Evolutionary conservation across 2,113 vertebrate species (phyloP).

Genomic region (Oceanites oceanicus): DNA sequence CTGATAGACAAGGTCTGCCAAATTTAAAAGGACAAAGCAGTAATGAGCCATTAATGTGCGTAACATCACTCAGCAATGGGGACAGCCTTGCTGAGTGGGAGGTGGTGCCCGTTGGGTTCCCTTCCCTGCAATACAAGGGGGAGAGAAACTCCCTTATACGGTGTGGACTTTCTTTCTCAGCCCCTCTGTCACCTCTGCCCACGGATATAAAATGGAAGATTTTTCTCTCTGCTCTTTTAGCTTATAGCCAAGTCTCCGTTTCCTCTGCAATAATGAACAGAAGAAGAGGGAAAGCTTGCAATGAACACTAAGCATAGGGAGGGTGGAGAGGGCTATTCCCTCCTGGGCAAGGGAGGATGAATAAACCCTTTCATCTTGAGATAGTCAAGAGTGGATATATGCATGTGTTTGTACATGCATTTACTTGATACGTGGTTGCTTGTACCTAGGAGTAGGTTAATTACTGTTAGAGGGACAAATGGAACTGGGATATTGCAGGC

Average conservation of each 20-base stretch:
- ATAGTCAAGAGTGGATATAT: not conserved
- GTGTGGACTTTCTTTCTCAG: not conserved
- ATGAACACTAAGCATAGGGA: not conserved
- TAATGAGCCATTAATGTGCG: rapidly evolving
- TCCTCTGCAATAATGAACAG: not conserved
- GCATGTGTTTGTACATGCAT: not conserved
- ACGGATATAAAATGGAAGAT: not conserved
- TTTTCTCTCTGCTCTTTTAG: not conserved
- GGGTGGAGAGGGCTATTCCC: not conserved
- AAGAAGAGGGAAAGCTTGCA: not conserved
- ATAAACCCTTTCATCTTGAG: not conserved
- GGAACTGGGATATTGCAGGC: not conserved
- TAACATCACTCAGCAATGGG: rapidly evolving
- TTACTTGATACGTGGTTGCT: not conserved
- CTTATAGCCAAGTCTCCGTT: not conserved
- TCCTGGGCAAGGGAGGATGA: not conserved
- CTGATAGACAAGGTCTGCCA: slow-evolving; percentile 70
- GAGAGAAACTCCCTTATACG: not conserved
- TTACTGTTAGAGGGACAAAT: not conserved
- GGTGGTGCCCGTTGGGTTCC: not conserved
- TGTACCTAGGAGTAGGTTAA: not conserved
- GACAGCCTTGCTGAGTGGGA: not conserved
- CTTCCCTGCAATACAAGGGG: not conserved
- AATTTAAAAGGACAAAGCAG: not conserved
- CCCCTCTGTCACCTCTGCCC: not conserved